These are phyloP conservation scores for Nesometra sesokonis DNA, from an alignment of 35 echinoderm and acorn worm genomes.

Conservation along the genomic window DNA sequence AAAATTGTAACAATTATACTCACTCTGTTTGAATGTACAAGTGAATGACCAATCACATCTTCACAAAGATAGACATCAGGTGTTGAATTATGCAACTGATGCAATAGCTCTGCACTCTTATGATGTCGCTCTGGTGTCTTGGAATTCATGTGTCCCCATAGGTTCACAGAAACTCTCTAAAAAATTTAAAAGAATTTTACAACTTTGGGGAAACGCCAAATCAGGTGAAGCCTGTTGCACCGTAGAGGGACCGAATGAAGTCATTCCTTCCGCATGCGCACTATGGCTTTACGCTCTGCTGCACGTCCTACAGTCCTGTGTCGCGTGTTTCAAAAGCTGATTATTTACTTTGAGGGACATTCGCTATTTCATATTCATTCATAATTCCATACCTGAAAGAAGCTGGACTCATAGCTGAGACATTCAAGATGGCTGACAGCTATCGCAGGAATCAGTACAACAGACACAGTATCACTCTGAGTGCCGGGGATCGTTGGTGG, in stretches of 20 bases:
- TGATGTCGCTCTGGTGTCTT: constrained; percentile 60
- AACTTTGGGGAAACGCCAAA: too few relatives aligned
- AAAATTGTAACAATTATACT: background rate
- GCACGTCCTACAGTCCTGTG: too few relatives aligned
- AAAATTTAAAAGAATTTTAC: background rate
- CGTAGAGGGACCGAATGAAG: too few relatives aligned
- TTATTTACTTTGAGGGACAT: too few relatives aligned
- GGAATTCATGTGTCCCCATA: constrained; percentile 67
- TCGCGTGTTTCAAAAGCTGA: too few relatives aligned
- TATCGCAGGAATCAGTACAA: constrained; percentile 88
- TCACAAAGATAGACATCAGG: constrained; percentile 95
- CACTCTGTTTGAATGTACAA: constrained; percentile 77
- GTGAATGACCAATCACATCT: constrained; percentile 88
- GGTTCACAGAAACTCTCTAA: constrained; percentile 73
- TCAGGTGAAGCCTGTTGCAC: too few relatives aligned
- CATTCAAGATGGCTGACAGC: constrained; percentile 74
- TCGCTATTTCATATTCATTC: too few relatives aligned
- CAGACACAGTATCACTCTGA: constrained; percentile 55
- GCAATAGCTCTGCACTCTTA: constrained; percentile 89
- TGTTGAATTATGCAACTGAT: constrained; percentile 80
- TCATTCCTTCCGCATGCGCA: too few relatives aligned
- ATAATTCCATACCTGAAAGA: constrained; percentile 70
- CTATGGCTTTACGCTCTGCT: too few relatives aligned
- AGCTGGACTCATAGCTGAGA: constrained; percentile 62
- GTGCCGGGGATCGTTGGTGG: constrained; percentile 69